phyloP scores from a whole-genome alignment of 2,797 vertebrate genomes.

The Tapera naevia region DNA sequence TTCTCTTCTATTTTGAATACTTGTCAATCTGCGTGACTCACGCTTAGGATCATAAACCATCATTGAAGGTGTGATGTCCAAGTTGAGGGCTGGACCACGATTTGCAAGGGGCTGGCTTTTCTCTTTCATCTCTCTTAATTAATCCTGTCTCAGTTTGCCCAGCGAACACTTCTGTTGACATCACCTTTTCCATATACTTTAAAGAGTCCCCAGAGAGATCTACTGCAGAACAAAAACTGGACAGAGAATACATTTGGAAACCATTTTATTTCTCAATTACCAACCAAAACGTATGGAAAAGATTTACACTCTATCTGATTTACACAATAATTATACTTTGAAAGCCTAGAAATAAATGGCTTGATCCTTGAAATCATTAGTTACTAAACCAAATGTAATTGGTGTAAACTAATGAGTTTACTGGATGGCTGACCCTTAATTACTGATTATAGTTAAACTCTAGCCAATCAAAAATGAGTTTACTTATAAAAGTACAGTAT shows the following conservation, averaged over 20 bases:
- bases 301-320: slow-evolving; percentile 84
- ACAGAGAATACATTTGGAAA: slow-evolving; percentile 86
- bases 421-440: slow-evolving; percentile 82
- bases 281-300: slow-evolving; percentile 85
- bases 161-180: slow-evolving; percentile 81
- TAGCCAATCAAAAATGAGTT: slow-evolving; percentile 79
- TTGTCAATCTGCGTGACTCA: slow-evolving; percentile 61
- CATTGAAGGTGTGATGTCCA: slow-evolving; percentile 73
- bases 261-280: slow-evolving; percentile 88
- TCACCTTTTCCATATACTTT: slow-evolving; percentile 85
- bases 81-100: slow-evolving; percentile 60
- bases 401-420: slow-evolving; percentile 84
- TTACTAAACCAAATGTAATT: slow-evolving; percentile 84
- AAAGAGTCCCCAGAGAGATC: slow-evolving; percentile 82
- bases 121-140: slow-evolving; percentile 86
- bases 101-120: slow-evolving; percentile 77
- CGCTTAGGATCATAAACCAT: slow-evolving; percentile 50
- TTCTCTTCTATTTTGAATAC: slow-evolving; percentile 71
- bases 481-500: slow-evolving; percentile 77
- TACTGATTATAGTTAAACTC: slow-evolving; percentile 82
- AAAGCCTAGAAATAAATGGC: slow-evolving; percentile 83
- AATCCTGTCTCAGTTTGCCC: slow-evolving; percentile 80
- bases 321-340: slow-evolving; percentile 85
- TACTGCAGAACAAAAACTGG: slow-evolving; percentile 80
- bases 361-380: slow-evolving; percentile 82